phyloP scores from a whole-genome alignment of 2,888 invertebrate species.

The Mythimna ferrago region DNA sequence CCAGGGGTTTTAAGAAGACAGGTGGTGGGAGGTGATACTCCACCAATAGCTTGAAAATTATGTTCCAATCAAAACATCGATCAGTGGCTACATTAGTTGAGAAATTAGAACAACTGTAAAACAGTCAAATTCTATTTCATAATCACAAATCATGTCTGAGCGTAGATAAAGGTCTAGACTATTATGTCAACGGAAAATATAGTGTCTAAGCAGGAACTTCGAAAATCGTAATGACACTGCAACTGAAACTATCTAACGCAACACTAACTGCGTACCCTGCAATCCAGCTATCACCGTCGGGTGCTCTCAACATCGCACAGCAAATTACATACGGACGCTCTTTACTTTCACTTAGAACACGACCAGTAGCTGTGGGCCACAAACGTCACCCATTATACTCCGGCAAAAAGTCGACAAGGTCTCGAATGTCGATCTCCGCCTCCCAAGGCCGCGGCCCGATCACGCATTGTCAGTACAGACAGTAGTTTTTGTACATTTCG shows the following conservation, averaged over 20 bases:
- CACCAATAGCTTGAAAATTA: too few relatives aligned
- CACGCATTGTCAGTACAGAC: slow-evolving; percentile 70
- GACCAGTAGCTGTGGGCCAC: slow-evolving; percentile 52
- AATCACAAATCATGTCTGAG: background rate
- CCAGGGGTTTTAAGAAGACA: too few relatives aligned
- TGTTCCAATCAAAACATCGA: background rate
- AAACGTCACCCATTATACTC: slow-evolving; percentile 68
- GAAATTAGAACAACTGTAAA: background rate
- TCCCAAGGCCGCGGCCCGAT: slow-evolving; percentile 74
- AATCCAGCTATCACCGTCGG: slow-evolving; percentile 42
- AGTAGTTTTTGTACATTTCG: slow-evolving; percentile 66
- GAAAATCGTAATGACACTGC: slow-evolving; percentile 38
- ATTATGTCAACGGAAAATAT: slow-evolving; percentile 17
- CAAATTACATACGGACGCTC: slow-evolving; percentile 57
- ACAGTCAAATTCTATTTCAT: background rate
- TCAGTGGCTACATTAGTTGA: background rate
- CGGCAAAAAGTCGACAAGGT: slow-evolving; percentile 76
- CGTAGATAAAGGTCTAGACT: background rate
- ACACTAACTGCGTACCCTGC: slow-evolving; percentile 54
- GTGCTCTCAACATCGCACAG: slow-evolving; percentile 53
- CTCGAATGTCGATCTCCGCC: slow-evolving; percentile 70
- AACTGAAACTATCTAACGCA: slow-evolving; percentile 41
- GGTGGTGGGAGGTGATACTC: too few relatives aligned
- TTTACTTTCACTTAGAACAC: slow-evolving; percentile 68
- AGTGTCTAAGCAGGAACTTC: slow-evolving; percentile 36